Evolutionary conservation across 2,113 vertebrate species (phyloP).

Genomic region (Cinclus mexicanus): DNA sequence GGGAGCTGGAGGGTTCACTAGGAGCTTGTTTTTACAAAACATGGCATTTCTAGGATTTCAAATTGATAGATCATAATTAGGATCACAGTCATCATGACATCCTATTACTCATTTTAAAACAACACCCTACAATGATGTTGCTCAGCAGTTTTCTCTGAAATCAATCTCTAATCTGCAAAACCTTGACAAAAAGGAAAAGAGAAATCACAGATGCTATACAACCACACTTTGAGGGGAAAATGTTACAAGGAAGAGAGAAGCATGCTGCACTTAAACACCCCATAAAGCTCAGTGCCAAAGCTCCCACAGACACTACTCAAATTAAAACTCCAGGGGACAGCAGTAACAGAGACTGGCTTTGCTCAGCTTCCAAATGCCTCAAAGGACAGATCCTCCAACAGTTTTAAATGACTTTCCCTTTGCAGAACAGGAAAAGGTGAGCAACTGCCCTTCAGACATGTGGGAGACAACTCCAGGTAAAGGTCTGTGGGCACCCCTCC

Average conservation of each 20-base stretch:
- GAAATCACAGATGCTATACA: background rate
- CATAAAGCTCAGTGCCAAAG: background rate
- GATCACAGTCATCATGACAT: background rate
- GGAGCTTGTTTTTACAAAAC: background rate
- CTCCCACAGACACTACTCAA: background rate
- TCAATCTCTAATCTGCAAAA: background rate
- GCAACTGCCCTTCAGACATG: rapidly evolving
- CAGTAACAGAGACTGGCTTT: background rate
- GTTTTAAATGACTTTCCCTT: background rate
- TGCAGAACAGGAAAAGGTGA: background rate
- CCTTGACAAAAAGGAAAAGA: background rate
- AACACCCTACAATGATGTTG: background rate
- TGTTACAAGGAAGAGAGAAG: rapidly evolving
- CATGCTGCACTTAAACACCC: rapidly evolving
- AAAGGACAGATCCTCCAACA: background rate
- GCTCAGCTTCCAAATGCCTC: background rate
- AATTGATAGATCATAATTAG: background rate
- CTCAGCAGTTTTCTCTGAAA: background rate
- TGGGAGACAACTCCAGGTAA: background rate
- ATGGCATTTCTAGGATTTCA: background rate
- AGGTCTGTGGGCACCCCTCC: background rate
- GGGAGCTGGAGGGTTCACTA: background rate
- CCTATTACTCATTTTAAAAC: background rate
- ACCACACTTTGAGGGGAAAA: background rate
- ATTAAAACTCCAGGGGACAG: background rate